phyloP scores from a whole-genome alignment of 2,888 invertebrate genomes.

The Acleris emargana region DNA sequence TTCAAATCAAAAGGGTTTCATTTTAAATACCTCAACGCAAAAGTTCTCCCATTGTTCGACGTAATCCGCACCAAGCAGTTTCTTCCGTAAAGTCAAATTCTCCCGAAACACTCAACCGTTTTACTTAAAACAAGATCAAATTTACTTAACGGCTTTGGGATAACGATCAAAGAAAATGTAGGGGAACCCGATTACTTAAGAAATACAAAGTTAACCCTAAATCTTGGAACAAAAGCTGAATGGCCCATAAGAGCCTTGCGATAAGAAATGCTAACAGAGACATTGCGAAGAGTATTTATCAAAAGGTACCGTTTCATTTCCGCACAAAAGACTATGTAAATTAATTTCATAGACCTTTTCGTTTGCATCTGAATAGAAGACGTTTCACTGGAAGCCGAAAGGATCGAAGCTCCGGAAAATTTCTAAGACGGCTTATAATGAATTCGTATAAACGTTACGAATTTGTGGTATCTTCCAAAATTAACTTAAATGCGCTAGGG shows the following conservation, averaged over 20 bases:
- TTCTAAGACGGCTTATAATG: conserved; percentile 57
- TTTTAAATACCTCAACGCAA: not conserved
- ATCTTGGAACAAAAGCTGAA: conserved; percentile 49
- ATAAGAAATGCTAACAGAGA: conserved; percentile 58
- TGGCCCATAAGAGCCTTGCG: conserved; percentile 56
- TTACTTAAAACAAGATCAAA: conserved; percentile 41
- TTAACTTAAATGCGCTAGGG: conserved; percentile 42
- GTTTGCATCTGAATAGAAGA: conserved; percentile 63
- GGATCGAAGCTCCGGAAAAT: conserved; percentile 56
- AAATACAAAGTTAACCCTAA: conserved; percentile 41
- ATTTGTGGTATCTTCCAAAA: conserved; percentile 35
- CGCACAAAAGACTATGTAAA: conserved; percentile 72
- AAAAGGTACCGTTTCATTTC: conserved; percentile 56
- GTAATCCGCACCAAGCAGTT: conserved; percentile 18
- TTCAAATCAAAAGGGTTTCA: not conserved
- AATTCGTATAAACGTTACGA: conserved; percentile 57
- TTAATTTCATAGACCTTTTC: conserved; percentile 72
- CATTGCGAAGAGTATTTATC: conserved; percentile 60
- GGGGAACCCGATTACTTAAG: conserved; percentile 40
- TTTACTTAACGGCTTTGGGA: conserved; percentile 43
- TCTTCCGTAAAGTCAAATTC: conserved; percentile 27
- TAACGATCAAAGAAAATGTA: conserved; percentile 40
- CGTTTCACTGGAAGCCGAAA: conserved; percentile 49
- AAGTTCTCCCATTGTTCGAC: conserved; percentile 20
- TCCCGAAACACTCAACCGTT: conserved; percentile 26